Base-by-base conservation (phyloP, 1,140 invertebrate genomes). In the Papilio aristodemus region DNA sequence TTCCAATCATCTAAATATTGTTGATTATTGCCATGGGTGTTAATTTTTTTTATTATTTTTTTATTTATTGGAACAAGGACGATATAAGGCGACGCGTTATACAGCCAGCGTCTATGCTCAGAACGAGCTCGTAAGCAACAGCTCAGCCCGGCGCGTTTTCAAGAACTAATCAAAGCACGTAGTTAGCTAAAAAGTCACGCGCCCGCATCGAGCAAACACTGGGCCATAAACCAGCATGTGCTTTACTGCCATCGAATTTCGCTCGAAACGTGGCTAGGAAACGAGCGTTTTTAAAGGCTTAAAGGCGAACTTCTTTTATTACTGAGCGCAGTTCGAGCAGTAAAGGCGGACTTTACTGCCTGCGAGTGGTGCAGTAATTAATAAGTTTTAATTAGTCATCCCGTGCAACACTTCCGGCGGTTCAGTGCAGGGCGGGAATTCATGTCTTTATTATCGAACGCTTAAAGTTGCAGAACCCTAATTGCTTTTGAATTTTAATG, bases 251-350 rank as follows among this genome's bases (percentile, higher is more conserved):
- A 79, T 80, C 77, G 80, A 83, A 78, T 80, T 85, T 79, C 75
- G 74, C 78, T 78, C 62, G 71, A 73, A 80, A 71, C 74, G 74
- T 73, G 73, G 72, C 74, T 75, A 66, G 41, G 39, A 25, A 50
- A 46, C 63, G 39, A 46, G 74, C 73, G 68, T 82, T 85, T 83
- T 84, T 84, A 84, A 78, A 78, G 75, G 75, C 79, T 81, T 78
- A 79, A 85, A 83, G 78, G 80, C 80, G 81, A 87, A 85, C 81
- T 87, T 85, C 73, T 83, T 87, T 87, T 86, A 84, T 81, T 78
- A 78, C 74, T 70, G 41, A 54, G 68, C 71, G 78, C 72, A 76
- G 68, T 78, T 79, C 75, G 64, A 73, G 75, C 74, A 73, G 74
- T 76, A 68, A 77, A 81, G 78, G 81, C 77, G 79, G 66, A 67